Evolutionary conservation across 2,113 vertebrate species (phyloP).

Genomic region (Rutilus rutilus): DNA sequence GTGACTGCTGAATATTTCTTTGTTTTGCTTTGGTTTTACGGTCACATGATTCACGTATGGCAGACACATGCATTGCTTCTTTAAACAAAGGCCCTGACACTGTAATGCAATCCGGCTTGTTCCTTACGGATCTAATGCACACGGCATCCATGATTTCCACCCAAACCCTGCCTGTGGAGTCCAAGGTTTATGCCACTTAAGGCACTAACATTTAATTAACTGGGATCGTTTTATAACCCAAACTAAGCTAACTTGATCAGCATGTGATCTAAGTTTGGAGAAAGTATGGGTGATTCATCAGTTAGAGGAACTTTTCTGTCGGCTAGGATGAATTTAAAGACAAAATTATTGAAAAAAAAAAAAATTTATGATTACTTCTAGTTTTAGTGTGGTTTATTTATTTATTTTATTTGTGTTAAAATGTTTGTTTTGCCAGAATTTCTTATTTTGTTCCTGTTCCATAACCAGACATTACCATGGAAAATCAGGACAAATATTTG

Average conservation of each 20-base stretch:
- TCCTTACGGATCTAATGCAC: slow-evolving; percentile 33
- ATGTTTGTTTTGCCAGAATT: background rate
- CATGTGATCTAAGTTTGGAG: slow-evolving; percentile 12
- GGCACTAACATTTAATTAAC: slow-evolving; percentile 28
- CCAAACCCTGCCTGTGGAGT: slow-evolving; percentile 49
- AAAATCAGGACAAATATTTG: background rate
- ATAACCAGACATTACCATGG: background rate
- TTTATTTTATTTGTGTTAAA: background rate
- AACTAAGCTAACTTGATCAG: slow-evolving; percentile 13
- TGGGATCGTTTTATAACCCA: slow-evolving; percentile 1
- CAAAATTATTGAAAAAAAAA: background rate
- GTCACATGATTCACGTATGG: slow-evolving; percentile 4
- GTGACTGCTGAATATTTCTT: slow-evolving; percentile 5
- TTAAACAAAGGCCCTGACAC: slow-evolving; percentile 17
- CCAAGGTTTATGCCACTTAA: slow-evolving; percentile 29
- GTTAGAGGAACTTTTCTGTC: background rate
- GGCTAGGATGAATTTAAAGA: background rate
- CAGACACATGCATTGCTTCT: slow-evolving; percentile 30
- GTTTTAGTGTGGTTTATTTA: background rate
- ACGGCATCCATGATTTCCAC: slow-evolving; percentile 46
- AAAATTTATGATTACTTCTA: background rate
- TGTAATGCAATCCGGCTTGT: slow-evolving; percentile 28
- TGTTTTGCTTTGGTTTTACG: background rate
- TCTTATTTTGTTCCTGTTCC: background rate
- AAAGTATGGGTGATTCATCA: background rate